A percentile compares a stretch with the other conserved stretches of the same genome.
Conservation (phyloP, 2,888 invertebrate species). For the Isotomurus palustris region DNA sequence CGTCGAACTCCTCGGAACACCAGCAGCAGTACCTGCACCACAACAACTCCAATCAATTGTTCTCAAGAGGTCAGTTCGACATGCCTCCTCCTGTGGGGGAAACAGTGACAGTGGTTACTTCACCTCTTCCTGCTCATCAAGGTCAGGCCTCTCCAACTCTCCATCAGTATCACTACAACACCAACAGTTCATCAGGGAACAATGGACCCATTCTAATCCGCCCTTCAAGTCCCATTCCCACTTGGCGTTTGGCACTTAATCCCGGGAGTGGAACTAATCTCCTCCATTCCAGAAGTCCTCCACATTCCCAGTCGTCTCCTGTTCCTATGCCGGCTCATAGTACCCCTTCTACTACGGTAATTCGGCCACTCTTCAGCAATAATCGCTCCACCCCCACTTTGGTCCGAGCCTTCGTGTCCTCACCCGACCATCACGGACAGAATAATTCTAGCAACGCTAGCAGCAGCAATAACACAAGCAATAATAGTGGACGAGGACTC, state of each 20-base stretch:
- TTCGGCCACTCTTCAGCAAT: neutral
- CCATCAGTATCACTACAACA: slow-evolving; percentile 1
- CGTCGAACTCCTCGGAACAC: neutral
- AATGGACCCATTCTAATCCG: neutral
- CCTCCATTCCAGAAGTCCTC: slow-evolving; percentile 2
- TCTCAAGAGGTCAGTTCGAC: neutral
- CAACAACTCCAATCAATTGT: neutral
- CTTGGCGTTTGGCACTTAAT: slow-evolving; percentile 27
- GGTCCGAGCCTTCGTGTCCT: slow-evolving; percentile 30
- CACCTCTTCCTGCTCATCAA: slow-evolving; percentile 10
- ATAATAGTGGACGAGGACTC: slow-evolving; percentile 3
- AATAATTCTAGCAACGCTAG: slow-evolving; percentile 11
- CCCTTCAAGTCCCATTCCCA: slow-evolving; percentile 14
- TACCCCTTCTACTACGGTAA: neutral
- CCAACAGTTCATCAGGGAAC: neutral
- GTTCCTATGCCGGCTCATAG: slow-evolving; percentile 18
- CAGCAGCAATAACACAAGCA: neutral
- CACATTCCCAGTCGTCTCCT: slow-evolving; percentile 13
- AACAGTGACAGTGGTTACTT: slow-evolving; percentile 28
- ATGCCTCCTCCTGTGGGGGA: slow-evolving; percentile 28
- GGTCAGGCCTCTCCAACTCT: neutral
- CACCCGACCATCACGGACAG: slow-evolving; percentile 7
- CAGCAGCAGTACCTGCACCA: slow-evolving; percentile 2
- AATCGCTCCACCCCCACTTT: slow-evolving; percentile 17
- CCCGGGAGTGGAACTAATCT: slow-evolving; percentile 34